Evolutionary conservation across 1,140 invertebrate genomes (phyloP), one percentile per base, ranked within the genome.

Genomic region (Drosophila prosaltans): DNA sequence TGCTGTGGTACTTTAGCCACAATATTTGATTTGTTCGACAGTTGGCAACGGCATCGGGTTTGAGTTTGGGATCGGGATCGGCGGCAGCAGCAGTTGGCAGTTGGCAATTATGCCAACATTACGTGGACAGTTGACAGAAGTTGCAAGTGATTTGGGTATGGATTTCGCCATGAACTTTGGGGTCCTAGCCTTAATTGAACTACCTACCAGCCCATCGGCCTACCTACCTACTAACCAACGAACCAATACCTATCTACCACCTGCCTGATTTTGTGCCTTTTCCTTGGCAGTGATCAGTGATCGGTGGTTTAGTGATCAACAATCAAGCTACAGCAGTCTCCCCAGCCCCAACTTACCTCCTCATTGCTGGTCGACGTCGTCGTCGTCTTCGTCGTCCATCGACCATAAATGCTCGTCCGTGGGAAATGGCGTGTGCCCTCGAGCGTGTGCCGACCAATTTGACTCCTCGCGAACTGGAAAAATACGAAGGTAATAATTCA

Each of bases 401-500:
- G 66, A 72, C 85, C 85, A 90, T 90, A 90, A 90, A 90, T 81
- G 85, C 81, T 58, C 86, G 45, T 92, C 91, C 91, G 91, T 92
- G 91, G 91, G 91, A 92, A 92, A 92, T 92, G 91, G 91, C 91
- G 91, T 92, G 91, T 92, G 91, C 91, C 91, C 91, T 92, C 89
- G 86, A 92, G 91, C 91, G 91, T 92, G 91, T 92, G 91, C 91
- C 91, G 91, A 91, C 91, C 91, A 92, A 92, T 92, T 92, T 92
- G 91, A 91, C 91, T 92, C 82, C 89, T 91, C 82, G 88, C 88
- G 82, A 90, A 90, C 88, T 86, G 85, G 72, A 90, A 90, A 88
- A 90, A 90, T 90, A 90, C 85, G 85, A 90, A 90, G 85, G 85
- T 90, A 90, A 90, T 90, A 90, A 90, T 90, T 90, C 86, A 90